A percentile compares a stretch with the other conserved stretches of the same genome.
Conservation (phyloP, 2,797 vertebrate species). For the Coreius guichenoti region DNA sequence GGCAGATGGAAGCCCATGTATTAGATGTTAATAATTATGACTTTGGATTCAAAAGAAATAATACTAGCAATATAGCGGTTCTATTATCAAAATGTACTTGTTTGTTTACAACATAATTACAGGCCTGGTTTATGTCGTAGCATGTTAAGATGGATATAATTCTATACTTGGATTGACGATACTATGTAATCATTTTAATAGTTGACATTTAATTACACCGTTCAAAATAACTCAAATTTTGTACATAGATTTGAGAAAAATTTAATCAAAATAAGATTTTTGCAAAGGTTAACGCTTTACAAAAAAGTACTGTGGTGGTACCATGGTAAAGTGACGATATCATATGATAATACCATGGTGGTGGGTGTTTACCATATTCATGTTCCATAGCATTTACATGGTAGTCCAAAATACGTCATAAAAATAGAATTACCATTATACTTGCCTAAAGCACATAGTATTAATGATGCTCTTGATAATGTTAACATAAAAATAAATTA, state of each 20-base stretch:
- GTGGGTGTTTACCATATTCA: not conserved
- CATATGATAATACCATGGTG: not conserved
- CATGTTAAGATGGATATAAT: constrained; percentile 1
- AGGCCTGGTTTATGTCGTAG: not conserved
- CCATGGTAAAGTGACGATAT: not conserved
- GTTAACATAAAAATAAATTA: not conserved
- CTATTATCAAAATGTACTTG: not conserved
- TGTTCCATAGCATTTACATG: not conserved
- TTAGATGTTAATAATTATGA: not conserved
- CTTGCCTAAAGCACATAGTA: not conserved
- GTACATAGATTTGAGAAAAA: not conserved
- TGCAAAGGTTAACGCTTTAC: not conserved
- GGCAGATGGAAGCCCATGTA: not conserved
- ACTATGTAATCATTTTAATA: constrained; percentile 22
- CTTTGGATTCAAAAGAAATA: constrained; percentile 5
- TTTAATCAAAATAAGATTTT: no score
- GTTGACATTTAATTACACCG: not conserved
- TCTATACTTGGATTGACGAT: not conserved
- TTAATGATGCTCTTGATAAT: not conserved
- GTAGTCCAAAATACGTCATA: not conserved
- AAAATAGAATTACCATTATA: not conserved
- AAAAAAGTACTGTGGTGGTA: not conserved
- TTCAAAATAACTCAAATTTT: not conserved
- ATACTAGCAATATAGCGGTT: not conserved
- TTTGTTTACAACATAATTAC: constrained; percentile 6